Conservation (phyloP, 1,140 invertebrate genomes). For the Drosophila quadrilineata region DNA sequence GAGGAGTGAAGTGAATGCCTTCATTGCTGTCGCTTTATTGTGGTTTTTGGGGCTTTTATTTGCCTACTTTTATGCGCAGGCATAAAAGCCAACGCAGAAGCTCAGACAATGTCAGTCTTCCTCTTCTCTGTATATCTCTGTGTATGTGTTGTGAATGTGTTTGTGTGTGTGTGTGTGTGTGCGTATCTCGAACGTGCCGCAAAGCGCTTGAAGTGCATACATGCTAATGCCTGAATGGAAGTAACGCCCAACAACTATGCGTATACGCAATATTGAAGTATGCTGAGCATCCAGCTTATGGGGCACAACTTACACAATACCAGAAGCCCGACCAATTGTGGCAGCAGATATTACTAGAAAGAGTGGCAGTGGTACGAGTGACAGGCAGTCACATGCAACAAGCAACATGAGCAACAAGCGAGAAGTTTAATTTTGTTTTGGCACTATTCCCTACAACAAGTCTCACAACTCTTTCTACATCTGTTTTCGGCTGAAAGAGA, state of each 20-base stretch:
- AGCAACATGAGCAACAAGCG: conserved; percentile 31
- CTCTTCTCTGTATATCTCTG: neutral
- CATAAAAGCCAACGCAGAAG: conserved; percentile 48
- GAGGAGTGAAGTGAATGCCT: too few species aligned
- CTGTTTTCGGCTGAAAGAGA: too few species aligned
- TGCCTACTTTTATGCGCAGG: conserved; percentile 66
- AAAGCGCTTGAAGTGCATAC: conserved; percentile 65
- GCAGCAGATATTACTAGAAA: conserved; percentile 4
- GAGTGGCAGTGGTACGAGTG: conserved; percentile 5
- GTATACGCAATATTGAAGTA: conserved; percentile 53
- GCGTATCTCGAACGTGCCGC: conserved; percentile 40
- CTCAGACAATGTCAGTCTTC: conserved; percentile 5
- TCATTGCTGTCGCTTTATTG: conserved; percentile 66
- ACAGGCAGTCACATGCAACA: conserved; percentile 35
- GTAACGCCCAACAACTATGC: conserved; percentile 36
- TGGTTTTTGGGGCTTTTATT: conserved; percentile 63
- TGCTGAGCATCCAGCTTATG: neutral
- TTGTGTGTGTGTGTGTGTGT: conserved; percentile 5
- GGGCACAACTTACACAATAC: conserved; percentile 6
- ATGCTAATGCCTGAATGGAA: conserved; percentile 60
- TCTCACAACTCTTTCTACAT: conserved; percentile 1
- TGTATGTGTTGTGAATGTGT: neutral
- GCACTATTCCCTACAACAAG: conserved; percentile 3
- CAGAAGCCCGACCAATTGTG: neutral
- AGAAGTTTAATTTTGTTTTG: conserved; percentile 56